phyloP scores from a whole-genome alignment of 1,140 invertebrate species.

The Aleiodes sp. region DNA sequence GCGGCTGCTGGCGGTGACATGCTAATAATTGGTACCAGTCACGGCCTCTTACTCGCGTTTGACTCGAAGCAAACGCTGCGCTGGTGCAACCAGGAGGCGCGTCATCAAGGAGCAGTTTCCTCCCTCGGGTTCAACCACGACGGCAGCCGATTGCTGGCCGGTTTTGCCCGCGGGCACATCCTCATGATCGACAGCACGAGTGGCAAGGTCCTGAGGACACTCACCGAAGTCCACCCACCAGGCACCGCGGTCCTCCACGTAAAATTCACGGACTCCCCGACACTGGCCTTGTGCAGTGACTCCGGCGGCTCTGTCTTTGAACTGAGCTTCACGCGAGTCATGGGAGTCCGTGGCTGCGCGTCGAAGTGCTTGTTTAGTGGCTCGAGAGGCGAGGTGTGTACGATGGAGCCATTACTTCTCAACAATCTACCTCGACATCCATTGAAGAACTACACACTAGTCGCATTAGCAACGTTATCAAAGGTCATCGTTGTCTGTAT shows the following conservation, averaged over 20 bases:
- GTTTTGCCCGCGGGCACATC: constrained; percentile 86
- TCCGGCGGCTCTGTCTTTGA: constrained; percentile 98
- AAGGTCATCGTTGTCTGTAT: constrained; percentile 91
- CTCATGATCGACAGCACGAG: constrained; percentile 82
- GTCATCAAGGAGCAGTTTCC: constrained; percentile 84
- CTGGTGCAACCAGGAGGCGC: constrained; percentile 82
- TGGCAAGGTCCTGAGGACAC: constrained; percentile 81
- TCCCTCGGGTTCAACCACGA: constrained; percentile 88
- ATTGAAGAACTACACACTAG: constrained; percentile 78
- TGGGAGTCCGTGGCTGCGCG: constrained; percentile 88
- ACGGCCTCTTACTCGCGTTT: constrained; percentile 91
- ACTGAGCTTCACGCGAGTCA: constrained; percentile 86
- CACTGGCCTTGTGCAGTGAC: constrained; percentile 87
- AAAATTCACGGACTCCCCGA: constrained; percentile 81
- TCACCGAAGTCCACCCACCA: constrained; percentile 87
- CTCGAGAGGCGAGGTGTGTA: constrained; percentile 92
- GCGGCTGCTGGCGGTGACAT: constrained; percentile 80
- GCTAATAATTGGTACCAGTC: constrained; percentile 91
- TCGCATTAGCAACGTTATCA: constrained; percentile 92
- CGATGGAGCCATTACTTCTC: constrained; percentile 84
- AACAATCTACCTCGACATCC: constrained; percentile 76
- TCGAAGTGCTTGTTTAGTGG: constrained; percentile 92
- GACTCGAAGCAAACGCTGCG: constrained; percentile 84
- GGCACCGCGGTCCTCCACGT: constrained; percentile 88
- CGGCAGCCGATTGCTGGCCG: constrained; percentile 84